Conservation (phyloP, 2,888 invertebrate genomes). For the Cylindroiulus punctatus region DNA sequence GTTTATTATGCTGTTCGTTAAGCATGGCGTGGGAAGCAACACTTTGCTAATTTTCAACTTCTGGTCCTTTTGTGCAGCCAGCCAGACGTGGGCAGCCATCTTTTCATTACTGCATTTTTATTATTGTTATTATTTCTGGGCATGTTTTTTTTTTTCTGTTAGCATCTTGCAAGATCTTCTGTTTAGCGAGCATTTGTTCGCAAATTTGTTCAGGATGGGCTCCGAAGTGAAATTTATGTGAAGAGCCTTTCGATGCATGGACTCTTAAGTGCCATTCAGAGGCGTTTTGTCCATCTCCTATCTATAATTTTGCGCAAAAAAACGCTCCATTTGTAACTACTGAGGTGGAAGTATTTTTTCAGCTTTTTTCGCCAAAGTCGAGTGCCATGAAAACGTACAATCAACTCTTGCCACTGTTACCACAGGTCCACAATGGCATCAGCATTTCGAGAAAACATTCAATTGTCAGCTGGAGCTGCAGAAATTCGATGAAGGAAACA, state of each 20-base stretch:
- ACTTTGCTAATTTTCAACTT: constrained; percentile 34
- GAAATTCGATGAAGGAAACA: no score
- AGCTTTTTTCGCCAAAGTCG: neutral
- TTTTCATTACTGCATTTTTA: constrained; percentile 7
- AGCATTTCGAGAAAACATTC: no score
- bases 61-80: constrained; percentile 13
- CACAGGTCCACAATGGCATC: no score
- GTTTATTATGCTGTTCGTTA: neutral
- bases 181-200: neutral
- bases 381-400: neutral
- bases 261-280: constrained; percentile 38
- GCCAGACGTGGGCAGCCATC: constrained; percentile 20
- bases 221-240: constrained; percentile 3
- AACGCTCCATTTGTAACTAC: neutral
- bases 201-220: constrained; percentile 21
- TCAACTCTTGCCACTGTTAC: neutral
- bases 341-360: neutral
- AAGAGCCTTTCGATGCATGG: constrained; percentile 19
- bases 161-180: neutral
- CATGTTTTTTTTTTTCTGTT: neutral
- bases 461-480: no score
- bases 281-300: neutral
- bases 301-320: neutral
- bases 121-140: constrained; percentile 6
- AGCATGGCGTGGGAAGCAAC: constrained; percentile 31